phyloP scores from a whole-genome alignment of 2,888 invertebrate species.

The Eledone cirrhosa region DNA sequence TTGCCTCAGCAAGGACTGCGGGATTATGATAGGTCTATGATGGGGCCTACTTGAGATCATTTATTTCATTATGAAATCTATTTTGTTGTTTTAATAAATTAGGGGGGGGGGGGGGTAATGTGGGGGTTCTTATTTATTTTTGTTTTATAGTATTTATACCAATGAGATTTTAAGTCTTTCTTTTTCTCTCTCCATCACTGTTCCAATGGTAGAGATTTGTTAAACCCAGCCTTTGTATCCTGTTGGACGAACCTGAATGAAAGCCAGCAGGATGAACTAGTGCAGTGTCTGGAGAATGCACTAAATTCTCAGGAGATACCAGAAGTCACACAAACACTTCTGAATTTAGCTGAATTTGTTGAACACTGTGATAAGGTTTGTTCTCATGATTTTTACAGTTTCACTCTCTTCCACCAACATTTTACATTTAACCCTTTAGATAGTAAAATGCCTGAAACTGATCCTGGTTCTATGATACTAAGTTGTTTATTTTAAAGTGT shows the following conservation, averaged over 20 bases:
- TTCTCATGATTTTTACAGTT: not conserved
- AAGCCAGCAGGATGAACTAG: slow-evolving; percentile 82
- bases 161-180: not conserved
- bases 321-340: slow-evolving; percentile 93
- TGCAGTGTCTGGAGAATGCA: slow-evolving; percentile 87
- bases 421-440: too few relatives aligned
- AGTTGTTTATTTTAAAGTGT: too few relatives aligned
- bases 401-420: too few relatives aligned
- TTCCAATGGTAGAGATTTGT: slow-evolving; percentile 78
- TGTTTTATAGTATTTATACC: not conserved
- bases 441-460: too few relatives aligned
- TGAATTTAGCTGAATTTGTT: slow-evolving; percentile 99
- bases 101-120: too few relatives aligned
- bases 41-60: too few relatives aligned
- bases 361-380: slow-evolving; percentile 87
- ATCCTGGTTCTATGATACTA: too few relatives aligned
- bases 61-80: too few relatives aligned
- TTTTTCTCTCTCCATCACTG: not conserved
- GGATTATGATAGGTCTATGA: too few relatives aligned
- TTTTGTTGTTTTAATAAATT: too few relatives aligned
- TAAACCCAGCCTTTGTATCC: slow-evolving; percentile 98
- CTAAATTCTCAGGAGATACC: slow-evolving; percentile 89
- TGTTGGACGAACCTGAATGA: slow-evolving; percentile 96
- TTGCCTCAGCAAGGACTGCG: too few relatives aligned
- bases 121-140: too few relatives aligned